Conservation (phyloP, 2,113 vertebrate genomes). For the Hippocampus zosterae region DNA sequence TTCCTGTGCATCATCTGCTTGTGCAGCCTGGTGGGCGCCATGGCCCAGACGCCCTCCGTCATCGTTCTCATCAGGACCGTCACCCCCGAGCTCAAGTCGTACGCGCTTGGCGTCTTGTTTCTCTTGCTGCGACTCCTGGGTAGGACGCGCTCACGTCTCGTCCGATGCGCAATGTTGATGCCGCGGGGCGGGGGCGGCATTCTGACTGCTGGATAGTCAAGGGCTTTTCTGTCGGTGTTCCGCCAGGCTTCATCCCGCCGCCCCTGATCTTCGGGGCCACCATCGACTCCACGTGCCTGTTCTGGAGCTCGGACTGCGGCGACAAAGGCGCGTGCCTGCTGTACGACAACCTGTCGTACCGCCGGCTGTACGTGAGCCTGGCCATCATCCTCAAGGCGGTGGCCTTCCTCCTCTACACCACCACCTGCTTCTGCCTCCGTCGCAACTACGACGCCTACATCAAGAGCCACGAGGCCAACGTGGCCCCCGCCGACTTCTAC, state of each 20-base stretch:
- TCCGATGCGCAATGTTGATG: too few species aligned
- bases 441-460: slow-evolving; percentile 97
- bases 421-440: slow-evolving; percentile 92
- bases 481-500: slow-evolving; percentile 89
- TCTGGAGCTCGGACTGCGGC: slow-evolving; percentile 93
- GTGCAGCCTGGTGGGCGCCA: slow-evolving; percentile 96
- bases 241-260: slow-evolving; percentile 93
- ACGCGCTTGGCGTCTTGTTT: slow-evolving; percentile 92
- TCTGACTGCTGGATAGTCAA: too few species aligned
- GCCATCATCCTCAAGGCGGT: slow-evolving; percentile 91
- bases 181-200: too few species aligned
- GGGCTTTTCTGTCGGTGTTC: background rate
- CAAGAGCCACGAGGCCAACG: slow-evolving; percentile 83
- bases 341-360: slow-evolving; percentile 89
- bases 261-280: slow-evolving; percentile 94
- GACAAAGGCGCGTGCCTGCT: slow-evolving; percentile 86
- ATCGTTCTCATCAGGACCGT: slow-evolving; percentile 98
- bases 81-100: slow-evolving; percentile 95
- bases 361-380: slow-evolving; percentile 91
- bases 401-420: slow-evolving; percentile 91
- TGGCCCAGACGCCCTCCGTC: slow-evolving; percentile 96
- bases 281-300: slow-evolving; percentile 96
- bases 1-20: slow-evolving; percentile 95
- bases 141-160: slow-evolving; percentile 58
- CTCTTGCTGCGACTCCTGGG: slow-evolving; percentile 90